phyloP scores from a whole-genome alignment of 2,797 vertebrate genomes.

The Ptychobarbus kaznakovi region DNA sequence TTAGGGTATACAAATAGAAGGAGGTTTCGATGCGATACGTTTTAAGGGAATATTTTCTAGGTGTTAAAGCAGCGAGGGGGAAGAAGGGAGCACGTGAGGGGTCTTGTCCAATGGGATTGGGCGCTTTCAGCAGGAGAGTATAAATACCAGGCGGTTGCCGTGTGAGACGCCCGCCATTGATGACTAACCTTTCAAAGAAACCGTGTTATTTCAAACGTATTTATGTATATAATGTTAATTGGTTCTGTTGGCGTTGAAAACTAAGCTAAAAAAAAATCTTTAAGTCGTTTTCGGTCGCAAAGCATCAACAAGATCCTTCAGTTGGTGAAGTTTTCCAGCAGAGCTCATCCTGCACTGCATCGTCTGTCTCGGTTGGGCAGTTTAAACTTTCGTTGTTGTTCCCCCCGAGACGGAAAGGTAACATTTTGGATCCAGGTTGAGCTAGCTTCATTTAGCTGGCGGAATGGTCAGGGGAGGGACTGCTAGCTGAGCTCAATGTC shows the following conservation, averaged over 20 bases:
- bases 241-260: background rate
- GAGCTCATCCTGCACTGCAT: constrained; percentile 56
- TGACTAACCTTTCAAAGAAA: constrained; percentile 52
- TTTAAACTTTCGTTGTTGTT: constrained; percentile 66
- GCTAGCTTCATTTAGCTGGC: constrained; percentile 46
- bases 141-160: constrained; percentile 72
- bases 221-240: background rate
- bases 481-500: constrained; percentile 42
- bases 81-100: constrained; percentile 62
- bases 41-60: constrained; percentile 6
- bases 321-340: constrained; percentile 54
- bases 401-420: constrained; percentile 67
- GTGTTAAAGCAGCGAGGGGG: constrained; percentile 39
- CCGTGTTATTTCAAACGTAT: background rate
- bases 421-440: constrained; percentile 57
- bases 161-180: constrained; percentile 66
- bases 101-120: constrained; percentile 71
- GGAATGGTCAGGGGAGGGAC: constrained; percentile 45
- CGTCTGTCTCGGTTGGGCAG: constrained; percentile 63
- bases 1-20: background rate
- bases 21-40: background rate
- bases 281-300: constrained; percentile 21
- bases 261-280: background rate
- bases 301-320: constrained; percentile 44
- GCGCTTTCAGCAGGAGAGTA: constrained; percentile 63